phyloP scores from a whole-genome alignment of 2,888 invertebrate genomes.

The Hypena proboscidalis region DNA sequence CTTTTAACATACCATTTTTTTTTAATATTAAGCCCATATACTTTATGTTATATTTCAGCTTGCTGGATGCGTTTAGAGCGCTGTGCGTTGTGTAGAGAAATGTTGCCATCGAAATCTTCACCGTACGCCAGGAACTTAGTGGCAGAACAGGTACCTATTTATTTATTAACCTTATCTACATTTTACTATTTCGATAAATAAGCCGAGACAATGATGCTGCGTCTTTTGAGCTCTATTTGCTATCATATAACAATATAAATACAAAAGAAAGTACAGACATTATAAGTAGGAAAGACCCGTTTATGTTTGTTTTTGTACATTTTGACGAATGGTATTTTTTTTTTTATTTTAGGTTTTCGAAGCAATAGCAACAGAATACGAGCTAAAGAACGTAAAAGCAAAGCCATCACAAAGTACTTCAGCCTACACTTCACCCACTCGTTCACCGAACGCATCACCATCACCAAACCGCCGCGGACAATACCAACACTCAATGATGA shows the following conservation, averaged over 20 bases:
- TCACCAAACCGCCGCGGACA: slow-evolving; percentile 61
- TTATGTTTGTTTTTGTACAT: too few species aligned
- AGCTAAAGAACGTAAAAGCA: slow-evolving; percentile 60
- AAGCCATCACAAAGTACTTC: slow-evolving; percentile 57
- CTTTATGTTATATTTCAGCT: slow-evolving; percentile 56
- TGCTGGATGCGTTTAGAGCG: slow-evolving; percentile 73
- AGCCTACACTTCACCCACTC: slow-evolving; percentile 62
- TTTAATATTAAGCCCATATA: too few species aligned
- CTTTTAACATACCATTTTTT: too few species aligned
- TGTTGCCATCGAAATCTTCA: slow-evolving; percentile 67
- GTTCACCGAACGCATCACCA: slow-evolving; percentile 67
- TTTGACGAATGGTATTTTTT: neutral
- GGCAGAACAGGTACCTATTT: slow-evolving; percentile 70
- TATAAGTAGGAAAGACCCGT: too few species aligned
- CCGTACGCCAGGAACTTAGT: slow-evolving; percentile 74
- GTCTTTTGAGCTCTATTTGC: too few species aligned
- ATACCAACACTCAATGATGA: slow-evolving; percentile 74
- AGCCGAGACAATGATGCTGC: too few species aligned
- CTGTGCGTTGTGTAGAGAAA: slow-evolving; percentile 73
- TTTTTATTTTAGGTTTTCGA: slow-evolving; percentile 67
- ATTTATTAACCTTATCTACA: too few species aligned
- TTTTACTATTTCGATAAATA: too few species aligned
- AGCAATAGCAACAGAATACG: slow-evolving; percentile 77
- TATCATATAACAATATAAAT: too few species aligned
- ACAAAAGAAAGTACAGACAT: too few species aligned